phyloP scores from a whole-genome alignment of 2,888 invertebrate genomes.

The Iphiclides podalirius region DNA sequence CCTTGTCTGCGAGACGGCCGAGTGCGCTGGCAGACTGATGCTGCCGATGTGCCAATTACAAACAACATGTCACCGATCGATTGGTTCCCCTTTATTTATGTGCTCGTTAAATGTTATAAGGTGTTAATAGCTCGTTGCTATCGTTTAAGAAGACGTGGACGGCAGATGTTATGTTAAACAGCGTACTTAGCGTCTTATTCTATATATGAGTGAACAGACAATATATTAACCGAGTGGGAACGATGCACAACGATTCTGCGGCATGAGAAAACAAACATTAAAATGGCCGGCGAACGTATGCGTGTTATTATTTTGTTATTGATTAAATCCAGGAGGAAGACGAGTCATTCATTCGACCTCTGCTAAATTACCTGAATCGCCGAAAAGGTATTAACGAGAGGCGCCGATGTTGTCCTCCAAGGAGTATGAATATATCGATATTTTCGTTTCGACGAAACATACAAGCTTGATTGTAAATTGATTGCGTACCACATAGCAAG shows the following conservation, averaged over 20 bases:
- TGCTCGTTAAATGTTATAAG: constrained; percentile 22
- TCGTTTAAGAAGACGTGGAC: background rate
- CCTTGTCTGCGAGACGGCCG: constrained; percentile 35
- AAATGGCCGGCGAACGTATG: background rate
- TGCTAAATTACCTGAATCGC: background rate
- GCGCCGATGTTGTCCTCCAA: too few relatives aligned
- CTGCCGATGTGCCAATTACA: constrained; percentile 25
- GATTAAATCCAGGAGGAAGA: background rate
- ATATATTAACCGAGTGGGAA: background rate
- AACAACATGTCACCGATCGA: constrained; percentile 19
- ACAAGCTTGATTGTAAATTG: background rate
- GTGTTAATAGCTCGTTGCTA: constrained; percentile 24
- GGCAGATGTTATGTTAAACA: constrained; percentile 12
- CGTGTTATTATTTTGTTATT: background rate
- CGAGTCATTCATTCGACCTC: background rate
- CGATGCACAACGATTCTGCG: background rate
- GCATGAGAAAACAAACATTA: background rate
- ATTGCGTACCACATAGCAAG: constrained; percentile 6
- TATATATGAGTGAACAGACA: too few relatives aligned
- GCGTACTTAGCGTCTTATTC: background rate
- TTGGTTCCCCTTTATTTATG: constrained; percentile 23
- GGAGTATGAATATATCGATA: background rate
- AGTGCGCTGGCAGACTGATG: constrained; percentile 20
- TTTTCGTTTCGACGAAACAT: too few relatives aligned
- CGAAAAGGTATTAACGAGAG: background rate